Evolutionary conservation across 2,888 invertebrate species (phyloP), one percentile per base, ranked within the genome.

Genomic region (Notocelia uddmanniana): DNA sequence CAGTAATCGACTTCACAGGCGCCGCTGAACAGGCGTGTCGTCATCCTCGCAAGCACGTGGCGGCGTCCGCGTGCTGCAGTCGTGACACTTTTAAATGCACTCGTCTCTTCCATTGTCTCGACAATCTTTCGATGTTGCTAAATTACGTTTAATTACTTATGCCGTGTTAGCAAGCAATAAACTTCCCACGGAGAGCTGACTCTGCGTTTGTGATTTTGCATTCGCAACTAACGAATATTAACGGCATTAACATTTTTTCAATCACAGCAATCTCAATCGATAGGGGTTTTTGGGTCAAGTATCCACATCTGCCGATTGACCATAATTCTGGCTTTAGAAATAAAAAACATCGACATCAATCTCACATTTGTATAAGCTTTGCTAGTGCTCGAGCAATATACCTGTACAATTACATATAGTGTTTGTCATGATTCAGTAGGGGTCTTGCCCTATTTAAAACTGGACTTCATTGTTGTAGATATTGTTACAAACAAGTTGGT

Each of bases 21-120:
- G 77, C 75, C 81, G 83, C 79, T 82, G 86, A 89, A 81, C 87
- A 85, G 85, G 85, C 80, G 88, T 86, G 83, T 84, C 85, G 82
- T 84, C 84, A 85, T 79, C 74, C 76, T 73, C 76, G 76, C 66
- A 64, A 76, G 79, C 87, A 87, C 87, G 83, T 85, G 86, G 79
- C 78, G 76, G 70, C 66, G 50, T 67, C 81, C 77, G 79, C 79
- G 76, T 82, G 80, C 77, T 77, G 69, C 71, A 74, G 76, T 78
- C 75, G 74, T 81, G 79, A 80, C 77, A 80, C 80, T 76, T 75
- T 79, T 66, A 69, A 66, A 54, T 67, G 54, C 70, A 70, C 52
- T 70, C 66, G 58, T 73, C 55, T 78, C 74, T 74, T 79, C 74
- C 77, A 76, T 77, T 78, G 75, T 76, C 79, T 74, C 74, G 75